A percentile compares a stretch with the other conserved stretches of the same genome.
Evolutionary conservation across 2,797 vertebrate species (phyloP).

Genomic region (Anguilla pacifica): DNA sequence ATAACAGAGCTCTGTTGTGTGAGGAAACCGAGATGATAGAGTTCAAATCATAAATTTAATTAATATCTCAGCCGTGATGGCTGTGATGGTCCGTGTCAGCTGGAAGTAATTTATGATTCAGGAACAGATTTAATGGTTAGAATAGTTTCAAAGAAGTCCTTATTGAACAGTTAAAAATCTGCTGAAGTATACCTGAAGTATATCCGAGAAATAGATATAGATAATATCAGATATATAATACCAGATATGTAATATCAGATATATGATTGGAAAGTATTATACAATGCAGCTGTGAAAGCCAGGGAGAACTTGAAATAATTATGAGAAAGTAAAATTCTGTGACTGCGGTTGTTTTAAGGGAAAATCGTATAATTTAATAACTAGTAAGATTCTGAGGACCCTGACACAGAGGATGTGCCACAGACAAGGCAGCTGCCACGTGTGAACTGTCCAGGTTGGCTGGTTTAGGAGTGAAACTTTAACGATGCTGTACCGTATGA

Average conservation of each 20-base stretch:
- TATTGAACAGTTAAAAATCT: not conserved
- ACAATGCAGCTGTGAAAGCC: not conserved
- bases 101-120: not conserved
- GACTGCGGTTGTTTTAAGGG: too few species aligned
- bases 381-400: not conserved
- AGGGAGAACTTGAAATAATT: too few species aligned
- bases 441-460: not conserved
- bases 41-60: not conserved
- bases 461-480: not conserved
- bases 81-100: not conserved
- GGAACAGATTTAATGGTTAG: not conserved
- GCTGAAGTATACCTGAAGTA: not conserved
- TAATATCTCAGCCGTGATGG: not conserved
- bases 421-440: not conserved
- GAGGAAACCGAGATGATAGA: not conserved
- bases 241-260: not conserved
- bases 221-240: not conserved
- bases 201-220: not conserved
- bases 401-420: not conserved
- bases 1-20: not conserved
- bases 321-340: too few species aligned
- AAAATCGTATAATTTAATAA: too few species aligned
- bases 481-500: not conserved
- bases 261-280: not conserved
- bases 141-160: not conserved